Conservation (phyloP, 30 jellyfish, hydroid and myxozoan species). For the Hydractinia echinata region DNA sequence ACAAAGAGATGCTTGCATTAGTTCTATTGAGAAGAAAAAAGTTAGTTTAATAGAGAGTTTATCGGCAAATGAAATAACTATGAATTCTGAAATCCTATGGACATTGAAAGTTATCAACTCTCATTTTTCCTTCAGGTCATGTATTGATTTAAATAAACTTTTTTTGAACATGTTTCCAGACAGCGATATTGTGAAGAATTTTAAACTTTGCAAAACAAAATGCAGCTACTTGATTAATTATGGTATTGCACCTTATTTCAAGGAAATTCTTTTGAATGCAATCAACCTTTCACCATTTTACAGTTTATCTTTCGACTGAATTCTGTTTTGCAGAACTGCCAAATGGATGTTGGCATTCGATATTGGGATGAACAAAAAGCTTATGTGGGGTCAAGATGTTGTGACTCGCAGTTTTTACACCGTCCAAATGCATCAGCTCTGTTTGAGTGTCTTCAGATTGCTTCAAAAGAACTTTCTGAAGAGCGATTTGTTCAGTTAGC, state of each 20-base stretch:
- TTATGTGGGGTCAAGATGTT: neutral
- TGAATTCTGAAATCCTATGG: neutral
- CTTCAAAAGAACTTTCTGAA: neutral
- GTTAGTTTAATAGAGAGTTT: too few species aligned
- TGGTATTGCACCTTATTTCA: constrained; percentile 17
- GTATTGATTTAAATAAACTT: neutral
- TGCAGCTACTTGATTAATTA: neutral
- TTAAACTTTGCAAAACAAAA: constrained; percentile 15
- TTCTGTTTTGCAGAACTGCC: neutral
- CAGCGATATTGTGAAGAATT: neutral
- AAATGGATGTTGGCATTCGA: constrained; percentile 1
- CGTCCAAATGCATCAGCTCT: neutral
- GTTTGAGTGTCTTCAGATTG: neutral
- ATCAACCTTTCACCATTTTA: neutral
- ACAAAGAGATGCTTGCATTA: too few species aligned
- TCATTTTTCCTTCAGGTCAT: neutral
- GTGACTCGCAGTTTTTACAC: neutral
- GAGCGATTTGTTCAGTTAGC: neutral
- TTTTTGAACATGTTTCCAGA: constrained; percentile 25
- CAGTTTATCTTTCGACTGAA: neutral
- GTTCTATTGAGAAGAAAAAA: too few species aligned
- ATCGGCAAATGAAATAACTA: too few species aligned
- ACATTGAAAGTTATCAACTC: neutral
- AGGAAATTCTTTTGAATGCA: neutral
- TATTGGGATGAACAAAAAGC: neutral